These are phyloP conservation scores for Dendrocincla tyrannina DNA, from an alignment of 2,797 vertebrate species.

Conservation along the genomic window DNA sequence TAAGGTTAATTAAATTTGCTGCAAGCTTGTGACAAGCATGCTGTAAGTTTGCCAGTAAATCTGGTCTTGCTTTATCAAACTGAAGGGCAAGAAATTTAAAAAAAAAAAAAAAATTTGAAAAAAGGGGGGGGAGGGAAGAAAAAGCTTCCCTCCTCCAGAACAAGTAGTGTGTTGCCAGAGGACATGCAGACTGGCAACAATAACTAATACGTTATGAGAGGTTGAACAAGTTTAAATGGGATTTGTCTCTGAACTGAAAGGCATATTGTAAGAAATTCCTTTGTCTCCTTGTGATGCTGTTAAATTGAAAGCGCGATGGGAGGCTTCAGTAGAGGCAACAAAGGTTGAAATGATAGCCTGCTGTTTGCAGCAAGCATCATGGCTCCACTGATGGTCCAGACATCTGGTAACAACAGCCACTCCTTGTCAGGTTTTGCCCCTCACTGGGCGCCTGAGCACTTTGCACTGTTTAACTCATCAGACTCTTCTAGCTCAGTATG, in stretches of 20 bases:
- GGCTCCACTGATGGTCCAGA: conserved; percentile 69
- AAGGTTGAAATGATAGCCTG: conserved; percentile 76
- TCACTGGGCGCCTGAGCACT: conserved; percentile 62
- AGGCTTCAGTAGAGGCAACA: conserved; percentile 69
- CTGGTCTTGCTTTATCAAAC: conserved; percentile 72
- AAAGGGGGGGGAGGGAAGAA: not conserved
- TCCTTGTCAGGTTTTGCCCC: conserved; percentile 75
- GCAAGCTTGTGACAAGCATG: conserved; percentile 70
- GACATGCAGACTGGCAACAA: conserved; percentile 68
- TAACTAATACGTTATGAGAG: conserved; percentile 72
- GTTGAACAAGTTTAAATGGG: conserved; percentile 76
- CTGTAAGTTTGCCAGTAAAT: conserved; percentile 75
- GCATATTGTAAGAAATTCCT: conserved; percentile 75
- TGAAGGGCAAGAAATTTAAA: conserved; percentile 60
- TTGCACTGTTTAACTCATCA: conserved; percentile 70
- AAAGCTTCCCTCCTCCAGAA: conserved; percentile 39
- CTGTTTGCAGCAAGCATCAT: conserved; percentile 75
- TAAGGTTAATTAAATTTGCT: conserved; percentile 81
- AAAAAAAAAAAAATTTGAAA: not conserved
- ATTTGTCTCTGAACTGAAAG: conserved; percentile 72
- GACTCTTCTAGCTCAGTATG: conserved; percentile 59
- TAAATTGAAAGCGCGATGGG: conserved; percentile 77
- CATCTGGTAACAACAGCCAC: conserved; percentile 74
- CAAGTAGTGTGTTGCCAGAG: conserved; percentile 60
- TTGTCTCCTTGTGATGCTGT: conserved; percentile 76